phyloP scores from a whole-genome alignment of 2,113 vertebrate species.

The Hypomesus transpacificus region DNA sequence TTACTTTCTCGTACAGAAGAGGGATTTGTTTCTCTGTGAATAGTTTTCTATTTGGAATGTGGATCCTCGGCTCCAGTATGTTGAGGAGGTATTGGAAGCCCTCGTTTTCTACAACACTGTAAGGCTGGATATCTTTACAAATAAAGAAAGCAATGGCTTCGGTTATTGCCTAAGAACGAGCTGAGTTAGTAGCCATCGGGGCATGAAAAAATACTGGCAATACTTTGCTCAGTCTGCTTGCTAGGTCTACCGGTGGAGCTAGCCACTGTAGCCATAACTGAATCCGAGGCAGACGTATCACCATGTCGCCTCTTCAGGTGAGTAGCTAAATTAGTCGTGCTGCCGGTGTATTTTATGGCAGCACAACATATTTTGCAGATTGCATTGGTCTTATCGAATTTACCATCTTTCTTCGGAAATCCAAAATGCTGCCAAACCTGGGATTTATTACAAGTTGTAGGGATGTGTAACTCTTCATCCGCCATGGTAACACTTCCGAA shows the following conservation, averaged over 20 bases:
- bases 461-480: too few species aligned
- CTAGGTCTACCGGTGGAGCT: not conserved
- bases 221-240: not conserved
- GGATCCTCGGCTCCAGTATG: constrained; percentile 11
- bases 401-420: too few species aligned
- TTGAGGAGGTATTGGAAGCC: constrained; percentile 10
- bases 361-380: constrained; percentile 1
- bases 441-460: too few species aligned
- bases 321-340: not conserved
- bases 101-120: constrained; percentile 9
- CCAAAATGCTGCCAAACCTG: too few species aligned
- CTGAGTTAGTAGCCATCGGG: constrained; percentile 2
- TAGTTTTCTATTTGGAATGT: constrained; percentile 1
- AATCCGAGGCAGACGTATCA: too few species aligned
- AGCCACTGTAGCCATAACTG: too few species aligned
- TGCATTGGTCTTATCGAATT: not conserved
- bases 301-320: too few species aligned
- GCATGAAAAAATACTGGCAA: not conserved
- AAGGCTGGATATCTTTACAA: constrained; percentile 10
- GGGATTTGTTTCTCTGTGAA: constrained; percentile 18
- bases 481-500: too few species aligned
- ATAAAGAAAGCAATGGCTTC: constrained; percentile 14
- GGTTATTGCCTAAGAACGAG: constrained; percentile 3
- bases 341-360: not conserved
- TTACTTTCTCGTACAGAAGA: constrained; percentile 15